Conservation (phyloP, 2,113 vertebrate genomes). For the Capreolus pygargus region DNA sequence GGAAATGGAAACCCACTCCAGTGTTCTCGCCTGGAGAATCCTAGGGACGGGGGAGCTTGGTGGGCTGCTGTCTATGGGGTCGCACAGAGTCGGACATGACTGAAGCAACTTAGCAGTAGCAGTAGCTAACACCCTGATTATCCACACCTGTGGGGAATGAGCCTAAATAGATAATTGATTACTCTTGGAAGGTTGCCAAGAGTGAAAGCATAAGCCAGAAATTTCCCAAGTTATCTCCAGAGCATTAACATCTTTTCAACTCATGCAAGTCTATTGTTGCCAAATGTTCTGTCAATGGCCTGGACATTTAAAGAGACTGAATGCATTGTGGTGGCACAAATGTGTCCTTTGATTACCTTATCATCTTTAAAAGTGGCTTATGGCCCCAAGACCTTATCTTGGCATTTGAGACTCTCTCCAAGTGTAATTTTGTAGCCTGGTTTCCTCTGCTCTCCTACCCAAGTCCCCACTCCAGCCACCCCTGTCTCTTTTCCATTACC, state of each 20-base stretch:
- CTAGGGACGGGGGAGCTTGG: rapidly evolving
- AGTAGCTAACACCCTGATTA: neutral
- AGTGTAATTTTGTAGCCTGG: neutral
- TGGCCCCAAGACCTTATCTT: neutral
- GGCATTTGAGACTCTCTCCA: neutral
- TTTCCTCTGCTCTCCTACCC: neutral
- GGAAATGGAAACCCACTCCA: too few relatives aligned
- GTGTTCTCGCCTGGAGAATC: too few relatives aligned
- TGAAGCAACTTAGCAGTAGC: too few relatives aligned
- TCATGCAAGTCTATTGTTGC: neutral
- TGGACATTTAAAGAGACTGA: neutral
- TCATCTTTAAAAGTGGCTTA: neutral
- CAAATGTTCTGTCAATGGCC: conserved; percentile 8
- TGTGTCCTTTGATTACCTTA: neutral
- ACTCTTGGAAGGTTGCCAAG: conserved; percentile 53
- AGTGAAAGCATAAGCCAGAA: neutral
- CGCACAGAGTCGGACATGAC: too few relatives aligned
- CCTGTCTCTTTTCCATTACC: neutral
- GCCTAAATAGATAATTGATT: conserved; percentile 46
- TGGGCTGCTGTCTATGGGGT: too few relatives aligned
- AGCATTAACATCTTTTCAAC: conserved; percentile 27
- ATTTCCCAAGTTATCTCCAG: conserved; percentile 15
- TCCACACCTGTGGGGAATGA: conserved; percentile 15
- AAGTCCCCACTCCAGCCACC: neutral
- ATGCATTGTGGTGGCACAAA: neutral